Evolutionary conservation across 2,888 invertebrate genomes (phyloP), one percentile per base, ranked within the genome.

Genomic region (Sclerodermus sp.): DNA sequence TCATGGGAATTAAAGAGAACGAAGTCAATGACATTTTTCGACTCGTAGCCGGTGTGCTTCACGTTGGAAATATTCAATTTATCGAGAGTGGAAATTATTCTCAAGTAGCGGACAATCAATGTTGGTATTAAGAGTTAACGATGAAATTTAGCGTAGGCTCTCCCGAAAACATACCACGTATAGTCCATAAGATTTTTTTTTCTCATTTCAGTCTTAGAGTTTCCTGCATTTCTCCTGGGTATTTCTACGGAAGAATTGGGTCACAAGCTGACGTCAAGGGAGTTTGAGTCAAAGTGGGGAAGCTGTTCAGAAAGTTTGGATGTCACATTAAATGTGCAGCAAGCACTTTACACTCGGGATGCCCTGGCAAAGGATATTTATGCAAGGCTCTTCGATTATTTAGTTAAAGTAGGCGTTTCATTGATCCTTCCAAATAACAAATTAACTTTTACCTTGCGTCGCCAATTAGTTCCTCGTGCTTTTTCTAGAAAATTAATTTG

Each of bases 261-360:
- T 46, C 78, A 78, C 52, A 87, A 87, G 70, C 68, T 87, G 58
- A 83, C 82, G 12, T 84, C 85, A 45, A 80, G 86, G 16, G 78
- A 82, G 53, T 85, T 87, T 79, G 87, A 87, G 68, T 84, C 83
- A 53, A 86, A 86, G 76, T 87, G 87, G 86, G 87, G 87, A 42
- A 81, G 80, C 23, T 82, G 84, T 62, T 81, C 83, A 10, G 87
- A 87, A 66, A 81, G 80, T 46, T 84, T 87, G 36, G 84, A 87
- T 64, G 83, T 87, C 50, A 84, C 83, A 5, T 73, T 86, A 42
- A 87, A 86, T 64, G 80, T 83, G 5, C 84, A 86, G 58, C 87
- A 87, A 71, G 85, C 87, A 1, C 77, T 81, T 48, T 84, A 84
- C 64, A 82, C 86, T 1, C 70, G 85, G 45, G 85, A 87, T 71